Evolutionary conservation across 2,113 vertebrate species (phyloP).

Genomic region (Phyllostomus discolor): DNA sequence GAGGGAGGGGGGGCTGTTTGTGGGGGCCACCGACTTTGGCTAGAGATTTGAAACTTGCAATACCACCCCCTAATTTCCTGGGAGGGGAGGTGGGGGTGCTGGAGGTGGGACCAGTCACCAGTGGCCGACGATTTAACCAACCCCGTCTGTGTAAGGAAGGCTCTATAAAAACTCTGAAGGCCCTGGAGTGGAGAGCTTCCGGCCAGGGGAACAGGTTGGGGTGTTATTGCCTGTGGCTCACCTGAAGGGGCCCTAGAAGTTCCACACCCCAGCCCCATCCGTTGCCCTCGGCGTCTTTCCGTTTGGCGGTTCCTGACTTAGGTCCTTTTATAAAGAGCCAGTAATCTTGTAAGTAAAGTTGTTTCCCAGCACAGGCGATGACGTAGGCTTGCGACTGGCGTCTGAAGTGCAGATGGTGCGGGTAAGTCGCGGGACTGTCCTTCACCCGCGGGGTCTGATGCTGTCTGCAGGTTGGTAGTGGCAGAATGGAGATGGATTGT

Average conservation of each 20-base stretch:
- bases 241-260: neutral
- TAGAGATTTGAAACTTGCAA: neutral
- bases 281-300: neutral
- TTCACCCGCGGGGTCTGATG: neutral
- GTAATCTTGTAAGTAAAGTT: neutral
- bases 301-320: neutral
- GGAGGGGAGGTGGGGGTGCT: too few relatives aligned
- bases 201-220: neutral
- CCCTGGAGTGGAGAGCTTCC: neutral
- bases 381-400: neutral
- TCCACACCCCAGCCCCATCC: accelerated
- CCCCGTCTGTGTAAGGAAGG: neutral
- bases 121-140: neutral
- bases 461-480: neutral
- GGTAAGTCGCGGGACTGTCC: neutral
- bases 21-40: neutral
- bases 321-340: neutral
- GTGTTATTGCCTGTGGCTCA: too few relatives aligned
- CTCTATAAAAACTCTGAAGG: neutral
- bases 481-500: neutral
- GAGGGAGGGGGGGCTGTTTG: neutral
- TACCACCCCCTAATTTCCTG: neutral
- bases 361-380: neutral
- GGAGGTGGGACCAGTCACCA: neutral
- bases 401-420: neutral